Percentiles rank a stretch among this genome's conserved stretches.
phyloP scores from a whole-genome alignment of 2,888 invertebrate species.

The Acanthosoma haemorrhoidale region DNA sequence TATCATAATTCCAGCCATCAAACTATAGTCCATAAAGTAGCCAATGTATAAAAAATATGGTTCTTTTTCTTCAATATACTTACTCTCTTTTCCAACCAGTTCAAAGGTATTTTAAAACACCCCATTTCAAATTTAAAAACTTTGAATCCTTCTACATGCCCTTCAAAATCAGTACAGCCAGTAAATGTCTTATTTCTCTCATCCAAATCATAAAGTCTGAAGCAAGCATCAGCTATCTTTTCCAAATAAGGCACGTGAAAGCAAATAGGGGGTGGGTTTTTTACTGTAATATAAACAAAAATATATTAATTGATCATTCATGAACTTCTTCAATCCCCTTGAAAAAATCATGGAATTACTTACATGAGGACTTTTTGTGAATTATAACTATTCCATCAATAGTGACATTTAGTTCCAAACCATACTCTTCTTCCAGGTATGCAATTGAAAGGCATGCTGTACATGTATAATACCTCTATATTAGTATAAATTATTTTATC shows the following conservation, averaged over 20 bases:
- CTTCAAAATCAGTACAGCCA: conserved; percentile 15
- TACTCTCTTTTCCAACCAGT: background rate
- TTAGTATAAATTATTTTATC: too few relatives aligned
- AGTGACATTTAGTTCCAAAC: conserved; percentile 18
- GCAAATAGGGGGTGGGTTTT: conserved; percentile 21
- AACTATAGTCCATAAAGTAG: too few relatives aligned
- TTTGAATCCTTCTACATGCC: background rate
- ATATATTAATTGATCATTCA: background rate
- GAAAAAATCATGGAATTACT: background rate
- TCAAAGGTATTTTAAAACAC: background rate
- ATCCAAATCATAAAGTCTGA: conserved; percentile 14
- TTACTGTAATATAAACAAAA: background rate
- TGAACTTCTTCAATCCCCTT: too few relatives aligned
- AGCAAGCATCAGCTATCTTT: background rate
- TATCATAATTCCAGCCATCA: too few relatives aligned
- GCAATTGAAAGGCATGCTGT: background rate
- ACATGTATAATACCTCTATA: too few relatives aligned
- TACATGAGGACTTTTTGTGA: conserved; percentile 7
- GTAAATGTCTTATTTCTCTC: background rate
- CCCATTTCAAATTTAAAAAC: conserved; percentile 3
- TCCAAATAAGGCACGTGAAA: background rate
- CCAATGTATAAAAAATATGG: too few relatives aligned
- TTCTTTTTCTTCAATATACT: background rate
- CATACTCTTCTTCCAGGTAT: conserved; percentile 18
- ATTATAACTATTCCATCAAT: background rate